phyloP scores from a whole-genome alignment of 1,140 invertebrate genomes.

The Neuroterus valhalla region DNA sequence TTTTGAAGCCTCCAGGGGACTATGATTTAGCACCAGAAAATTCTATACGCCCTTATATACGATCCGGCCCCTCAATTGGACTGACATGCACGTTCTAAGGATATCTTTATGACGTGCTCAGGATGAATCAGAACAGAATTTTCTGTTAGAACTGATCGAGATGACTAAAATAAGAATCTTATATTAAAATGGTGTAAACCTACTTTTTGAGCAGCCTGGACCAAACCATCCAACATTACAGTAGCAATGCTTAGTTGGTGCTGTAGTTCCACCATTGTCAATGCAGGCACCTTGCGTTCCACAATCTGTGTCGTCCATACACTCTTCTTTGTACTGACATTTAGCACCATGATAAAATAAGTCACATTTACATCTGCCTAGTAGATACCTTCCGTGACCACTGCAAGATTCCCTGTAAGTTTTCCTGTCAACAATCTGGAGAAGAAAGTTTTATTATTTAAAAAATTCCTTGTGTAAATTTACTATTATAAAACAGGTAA shows the following conservation, averaged over 20 bases:
- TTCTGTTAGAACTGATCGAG: too few relatives aligned
- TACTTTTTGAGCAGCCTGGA: constrained; percentile 84
- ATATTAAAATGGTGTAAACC: too few relatives aligned
- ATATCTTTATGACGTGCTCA: too few relatives aligned
- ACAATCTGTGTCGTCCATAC: constrained; percentile 87
- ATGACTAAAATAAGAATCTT: too few relatives aligned
- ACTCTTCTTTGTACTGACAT: constrained; percentile 92
- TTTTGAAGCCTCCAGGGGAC: too few relatives aligned
- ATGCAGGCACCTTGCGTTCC: constrained; percentile 89
- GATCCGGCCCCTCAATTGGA: too few relatives aligned
- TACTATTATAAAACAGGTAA: too few relatives aligned
- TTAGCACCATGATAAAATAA: constrained; percentile 85
- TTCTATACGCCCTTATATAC: too few relatives aligned
- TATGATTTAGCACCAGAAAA: too few relatives aligned
- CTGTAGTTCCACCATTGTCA: constrained; percentile 84
- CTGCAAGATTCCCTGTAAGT: constrained; percentile 88
- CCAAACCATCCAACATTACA: constrained; percentile 92
- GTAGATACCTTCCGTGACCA: constrained; percentile 85
- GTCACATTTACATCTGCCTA: constrained; percentile 88
- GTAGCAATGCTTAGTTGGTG: constrained; percentile 90
- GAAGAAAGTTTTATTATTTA: not conserved
- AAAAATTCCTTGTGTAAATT: too few relatives aligned
- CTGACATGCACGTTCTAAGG: too few relatives aligned
- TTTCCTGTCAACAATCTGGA: constrained; percentile 76
- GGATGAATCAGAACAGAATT: too few relatives aligned